Base-by-base conservation (phyloP, 2,113 vertebrate genomes). In the Hippocampus guttulatus region DNA sequence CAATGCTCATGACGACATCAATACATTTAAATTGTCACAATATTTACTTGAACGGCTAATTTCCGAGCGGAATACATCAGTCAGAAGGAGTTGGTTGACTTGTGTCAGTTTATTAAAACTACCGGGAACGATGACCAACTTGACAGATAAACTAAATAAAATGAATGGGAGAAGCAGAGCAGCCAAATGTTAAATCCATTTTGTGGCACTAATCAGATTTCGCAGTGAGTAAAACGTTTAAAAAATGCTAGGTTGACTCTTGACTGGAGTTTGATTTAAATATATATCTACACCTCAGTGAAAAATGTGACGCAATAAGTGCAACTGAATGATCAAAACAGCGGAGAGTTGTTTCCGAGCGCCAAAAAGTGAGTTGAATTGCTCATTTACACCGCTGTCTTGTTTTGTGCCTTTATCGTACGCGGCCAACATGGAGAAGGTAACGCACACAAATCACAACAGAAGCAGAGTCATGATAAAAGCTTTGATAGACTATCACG, bases 401-500 rank as follows among this genome's bases (percentile, higher is more conserved):
- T 57, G 23, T 77, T 69, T 67, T 70, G 69, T 58, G 74, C 68
- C 73, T 69, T 72, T 41, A 41, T 2, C 41, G n/a, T 18, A 5
- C 20, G 41, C 52, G 51, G 65, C 67, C 65, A 76, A 77, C 68
- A 75, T 69, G 65, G 74, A 73, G 67, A 70, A 78, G 60, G 65
- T 66, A 73, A 69, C 51, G 51, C 74, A 68, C 61, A 71, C 64
- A 83, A 71, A 75, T 80, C 60, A 61, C 27, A 61, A 61, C 62
- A 25, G 58, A 66, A 73, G 58, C 74, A 71, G 33, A 69, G 64
- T 33, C 65, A 68, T 0, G 7, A 61, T 65, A 51, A 64, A 64
- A 65, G 76, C 75, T 55, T 23, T 45, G 58, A 43, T 68, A 58
- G 45, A 55, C 76, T 74, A 79, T 81, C 75, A 65, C 64, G 75